Evolutionary conservation across 2,888 invertebrate genomes (phyloP), one percentile per base, ranked within the genome.

Genomic region (Heliconius sara): DNA sequence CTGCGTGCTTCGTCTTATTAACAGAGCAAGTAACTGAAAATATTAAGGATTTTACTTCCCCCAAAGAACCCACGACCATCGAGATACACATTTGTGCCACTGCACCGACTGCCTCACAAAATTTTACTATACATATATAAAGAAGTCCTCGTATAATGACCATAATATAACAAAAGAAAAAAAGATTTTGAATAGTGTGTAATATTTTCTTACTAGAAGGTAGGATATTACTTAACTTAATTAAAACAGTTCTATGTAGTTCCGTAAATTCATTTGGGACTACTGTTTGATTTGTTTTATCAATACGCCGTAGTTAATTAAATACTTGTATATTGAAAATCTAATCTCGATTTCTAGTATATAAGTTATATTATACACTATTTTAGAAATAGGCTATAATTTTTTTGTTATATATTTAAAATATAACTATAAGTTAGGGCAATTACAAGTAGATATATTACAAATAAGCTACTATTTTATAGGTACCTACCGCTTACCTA

Each of bases 191-290:
- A 34, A 72, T 5, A 52, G 0, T 34, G 13, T 72, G 3, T 57
- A 57, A 13, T 57, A 12, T 57, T 73, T 60, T 34, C 30, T 73
- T 34, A 57, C 30, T 57, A 9, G 34, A 60, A 73, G 34, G 34
- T 12, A 72, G n/a, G n/a, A 73, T 16, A 39, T 34, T 60, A 60
- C 39, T 73, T 47, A 13, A 47, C 34, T 25, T 60, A 39, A 73
- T 73, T 73, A 34, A 73, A 73, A 73, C n/a, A 60, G 39, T 39
- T 60, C 34, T 73, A 9, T 73, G 7, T 57, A 60, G 2, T n/a
- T 73, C n/a, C 73, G 73, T 34, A 60, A 73, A 39, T 60, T 25
- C 13, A 39, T 60, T 73, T 34, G 57, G 72, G 25, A 47, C 16
- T 43, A 57, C 22, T 16, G 22, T 57, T 30, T 22, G 12, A 57